phyloP scores from a whole-genome alignment of 2,888 invertebrate species.

The Petrolisthes cinctipes region DNA sequence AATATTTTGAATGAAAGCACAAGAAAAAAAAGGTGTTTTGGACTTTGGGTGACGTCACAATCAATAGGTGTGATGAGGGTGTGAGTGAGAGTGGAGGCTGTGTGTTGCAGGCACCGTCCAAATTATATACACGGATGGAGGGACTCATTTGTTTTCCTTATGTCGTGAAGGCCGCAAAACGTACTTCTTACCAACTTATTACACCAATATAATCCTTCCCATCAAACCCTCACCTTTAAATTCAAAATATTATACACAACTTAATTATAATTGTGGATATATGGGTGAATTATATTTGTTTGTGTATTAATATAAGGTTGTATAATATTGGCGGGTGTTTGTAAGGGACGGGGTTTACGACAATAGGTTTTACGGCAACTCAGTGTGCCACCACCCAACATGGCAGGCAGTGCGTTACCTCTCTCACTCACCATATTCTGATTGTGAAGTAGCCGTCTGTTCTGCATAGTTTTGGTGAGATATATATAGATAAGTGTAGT shows the following conservation, averaged over 20 bases:
- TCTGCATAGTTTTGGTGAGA: constrained; percentile 14
- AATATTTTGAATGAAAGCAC: constrained; percentile 28
- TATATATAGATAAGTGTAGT: not conserved
- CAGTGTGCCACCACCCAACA: constrained; percentile 46
- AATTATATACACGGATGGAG: constrained; percentile 29
- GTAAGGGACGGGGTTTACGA: constrained; percentile 33
- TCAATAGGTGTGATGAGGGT: constrained; percentile 33
- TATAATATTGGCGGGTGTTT: constrained; percentile 35
- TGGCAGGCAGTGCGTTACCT: constrained; percentile 32
- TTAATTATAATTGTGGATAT: not conserved
- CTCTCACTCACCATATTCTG: constrained; percentile 12
- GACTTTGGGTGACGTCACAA: constrained; percentile 41
- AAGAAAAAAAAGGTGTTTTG: constrained; percentile 26
- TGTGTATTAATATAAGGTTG: constrained; percentile 1
- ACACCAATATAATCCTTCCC: not conserved
- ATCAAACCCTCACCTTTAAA: no score
- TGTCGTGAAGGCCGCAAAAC: constrained; percentile 43
- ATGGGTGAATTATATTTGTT: not conserved
- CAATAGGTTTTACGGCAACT: constrained; percentile 49
- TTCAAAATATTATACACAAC: constrained; percentile 16
- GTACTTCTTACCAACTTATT: constrained; percentile 4
- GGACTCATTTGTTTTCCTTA: constrained; percentile 27
- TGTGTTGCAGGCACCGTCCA: not conserved
- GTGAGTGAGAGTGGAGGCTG: not conserved
- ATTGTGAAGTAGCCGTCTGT: not conserved